These are phyloP conservation scores for Brotogeris chrysoptera DNA, from an alignment of 2,797 vertebrate genomes.

Conservation along the genomic window DNA sequence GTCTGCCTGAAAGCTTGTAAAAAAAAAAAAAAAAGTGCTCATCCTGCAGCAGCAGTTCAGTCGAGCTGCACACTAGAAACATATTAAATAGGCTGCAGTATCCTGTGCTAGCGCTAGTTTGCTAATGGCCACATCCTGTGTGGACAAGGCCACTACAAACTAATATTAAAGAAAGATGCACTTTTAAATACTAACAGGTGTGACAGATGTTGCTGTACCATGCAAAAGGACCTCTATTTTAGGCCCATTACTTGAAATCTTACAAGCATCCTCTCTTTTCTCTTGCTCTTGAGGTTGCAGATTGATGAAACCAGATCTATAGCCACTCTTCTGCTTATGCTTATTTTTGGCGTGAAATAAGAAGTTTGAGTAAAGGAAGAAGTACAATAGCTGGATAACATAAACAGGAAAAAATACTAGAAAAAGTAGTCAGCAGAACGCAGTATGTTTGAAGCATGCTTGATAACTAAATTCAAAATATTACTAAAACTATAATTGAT, in stretches of 20 bases:
- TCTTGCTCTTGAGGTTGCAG: not conserved
- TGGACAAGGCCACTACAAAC: not conserved
- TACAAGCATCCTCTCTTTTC: not conserved
- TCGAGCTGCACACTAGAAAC: not conserved
- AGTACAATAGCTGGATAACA: not conserved
- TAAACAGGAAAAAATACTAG: not conserved
- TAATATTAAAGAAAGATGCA: not conserved
- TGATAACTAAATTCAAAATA: slow-evolving; percentile 54
- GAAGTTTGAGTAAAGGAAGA: not conserved
- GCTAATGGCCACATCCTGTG: not conserved
- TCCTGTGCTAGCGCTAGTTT: not conserved
- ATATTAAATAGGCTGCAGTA: not conserved
- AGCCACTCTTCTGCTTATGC: not conserved
- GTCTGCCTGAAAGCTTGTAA: not conserved
- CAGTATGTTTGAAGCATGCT: not conserved
- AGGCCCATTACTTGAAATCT: not conserved
- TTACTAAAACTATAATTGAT: slow-evolving; percentile 56
- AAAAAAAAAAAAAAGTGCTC: not conserved
- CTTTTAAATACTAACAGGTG: not conserved
- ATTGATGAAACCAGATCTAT: not conserved
- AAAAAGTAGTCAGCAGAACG: slow-evolving; percentile 31
- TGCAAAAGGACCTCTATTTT: not conserved
- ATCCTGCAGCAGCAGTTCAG: not conserved
- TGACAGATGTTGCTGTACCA: not conserved
- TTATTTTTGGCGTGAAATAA: slow-evolving; percentile 1